Evolutionary conservation across 2,113 vertebrate genomes (phyloP).

Genomic region (Ancistrus triradiatus): DNA sequence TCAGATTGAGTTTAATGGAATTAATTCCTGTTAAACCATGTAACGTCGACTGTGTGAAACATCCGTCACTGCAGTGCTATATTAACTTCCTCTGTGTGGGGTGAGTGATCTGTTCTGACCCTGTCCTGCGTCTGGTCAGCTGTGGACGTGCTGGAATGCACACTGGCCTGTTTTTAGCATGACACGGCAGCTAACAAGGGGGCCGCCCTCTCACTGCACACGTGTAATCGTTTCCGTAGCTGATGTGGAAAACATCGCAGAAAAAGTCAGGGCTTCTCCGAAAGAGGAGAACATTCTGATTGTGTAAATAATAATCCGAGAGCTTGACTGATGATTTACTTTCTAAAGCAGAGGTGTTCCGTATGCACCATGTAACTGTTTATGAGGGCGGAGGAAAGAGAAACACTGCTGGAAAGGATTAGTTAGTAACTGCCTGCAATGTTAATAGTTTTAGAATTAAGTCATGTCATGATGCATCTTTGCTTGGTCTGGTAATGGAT

Average conservation of each 20-base stretch:
- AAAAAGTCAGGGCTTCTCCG: background rate
- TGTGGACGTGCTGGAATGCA: conserved; percentile 19
- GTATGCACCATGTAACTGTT: too few relatives aligned
- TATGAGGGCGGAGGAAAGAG: too few relatives aligned
- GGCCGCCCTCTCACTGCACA: background rate
- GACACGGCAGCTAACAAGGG: conserved; percentile 10
- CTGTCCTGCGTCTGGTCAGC: background rate
- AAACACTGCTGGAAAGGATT: too few relatives aligned
- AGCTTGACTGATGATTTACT: background rate
- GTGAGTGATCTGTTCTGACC: conserved; percentile 21
- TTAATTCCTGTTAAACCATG: background rate
- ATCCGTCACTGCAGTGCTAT: background rate
- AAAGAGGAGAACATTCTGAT: background rate
- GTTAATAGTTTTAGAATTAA: too few relatives aligned
- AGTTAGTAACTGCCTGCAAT: too few relatives aligned
- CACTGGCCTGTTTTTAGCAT: conserved; percentile 13
- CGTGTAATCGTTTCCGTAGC: background rate
- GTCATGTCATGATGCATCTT: too few relatives aligned
- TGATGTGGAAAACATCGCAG: background rate
- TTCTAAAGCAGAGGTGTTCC: too few relatives aligned
- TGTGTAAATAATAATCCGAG: background rate
- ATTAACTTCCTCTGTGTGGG: background rate
- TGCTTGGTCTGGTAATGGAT: too few relatives aligned
- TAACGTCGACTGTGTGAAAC: background rate
- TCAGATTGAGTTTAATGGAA: too few relatives aligned